Evolutionary conservation across 2,113 vertebrate species (phyloP).

Genomic region (Capra hircus): DNA sequence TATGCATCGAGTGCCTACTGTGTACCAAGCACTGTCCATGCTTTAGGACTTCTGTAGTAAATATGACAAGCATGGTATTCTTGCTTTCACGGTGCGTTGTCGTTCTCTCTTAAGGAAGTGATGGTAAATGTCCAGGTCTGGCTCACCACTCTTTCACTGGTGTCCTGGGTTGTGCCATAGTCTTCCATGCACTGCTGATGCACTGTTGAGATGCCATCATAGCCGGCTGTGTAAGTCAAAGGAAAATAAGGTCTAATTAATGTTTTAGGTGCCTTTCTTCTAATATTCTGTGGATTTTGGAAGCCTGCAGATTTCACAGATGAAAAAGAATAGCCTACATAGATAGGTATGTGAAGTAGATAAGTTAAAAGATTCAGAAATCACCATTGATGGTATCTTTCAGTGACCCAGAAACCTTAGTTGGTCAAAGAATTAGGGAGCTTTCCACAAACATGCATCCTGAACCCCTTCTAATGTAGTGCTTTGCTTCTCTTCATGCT

Average conservation of each 20-base stretch:
- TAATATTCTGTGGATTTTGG: neutral
- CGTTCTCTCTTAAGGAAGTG: neutral
- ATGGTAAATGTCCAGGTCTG: neutral
- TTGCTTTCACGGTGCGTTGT: neutral
- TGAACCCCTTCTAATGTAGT: neutral
- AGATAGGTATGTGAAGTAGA: neutral
- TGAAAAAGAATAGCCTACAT: neutral
- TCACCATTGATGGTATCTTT: constrained; percentile 19
- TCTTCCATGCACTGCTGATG: neutral
- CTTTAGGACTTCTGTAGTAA: neutral
- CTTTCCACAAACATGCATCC: neutral
- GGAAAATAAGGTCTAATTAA: neutral
- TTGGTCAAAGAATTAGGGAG: neutral
- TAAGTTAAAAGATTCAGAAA: neutral
- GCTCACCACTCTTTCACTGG: neutral
- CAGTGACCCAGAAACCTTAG: constrained; percentile 4
- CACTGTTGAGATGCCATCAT: neutral
- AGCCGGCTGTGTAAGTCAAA: neutral
- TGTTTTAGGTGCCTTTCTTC: neutral
- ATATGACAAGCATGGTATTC: neutral
- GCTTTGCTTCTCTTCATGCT: neutral
- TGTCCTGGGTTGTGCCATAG: neutral
- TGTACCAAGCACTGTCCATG: neutral
- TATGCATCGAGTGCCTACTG: neutral
- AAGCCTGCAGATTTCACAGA: neutral